Evolutionary conservation across 35 echinoderm and acorn worm genomes (phyloP), one percentile per base, ranked within the genome.

Genomic region (Apostichopus californicus): DNA sequence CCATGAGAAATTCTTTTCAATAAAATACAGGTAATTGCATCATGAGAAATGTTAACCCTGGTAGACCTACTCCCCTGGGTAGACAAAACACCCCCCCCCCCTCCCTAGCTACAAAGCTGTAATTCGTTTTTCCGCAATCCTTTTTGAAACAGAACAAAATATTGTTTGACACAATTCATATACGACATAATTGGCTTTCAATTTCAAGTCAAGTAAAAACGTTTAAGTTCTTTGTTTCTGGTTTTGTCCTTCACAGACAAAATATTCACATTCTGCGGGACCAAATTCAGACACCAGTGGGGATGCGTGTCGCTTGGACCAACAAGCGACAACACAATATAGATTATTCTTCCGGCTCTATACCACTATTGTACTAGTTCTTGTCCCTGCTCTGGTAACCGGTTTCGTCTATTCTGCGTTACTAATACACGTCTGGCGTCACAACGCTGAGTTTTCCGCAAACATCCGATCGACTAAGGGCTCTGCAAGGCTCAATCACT

Each of bases 341-440:
- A 79, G 17, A 57, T 81, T 81, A 25, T 25, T 25, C 24, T 25
- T 25, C 24, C 24, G 56, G 18, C 77, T 89, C 14, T 95, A 92
- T 55, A 20, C 92, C 7, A 92, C 80, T 59, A 68, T 95, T 17
- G 58, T 92, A 54, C 77, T 95, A 8, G 88, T 92, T 71, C 89
- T 78, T 64, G 55, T 92, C 5, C 94, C 94, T 26, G 83, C 78
- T 5, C 55, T 89, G 11, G 57, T 92, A 18, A 95, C 94, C 8
- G 81, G 82, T 63, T 57, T 77, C 20, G 57, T 88, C 4, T 92
- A 92, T 59, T 72, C 91, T 21, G 17, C 72, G 5, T 71, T 95
- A 21, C 60, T 95, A 3, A 18, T 92, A 34, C 25, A 72, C 55
- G 91, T 95, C 18, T 65, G 83, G 72, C 85, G 70, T 77, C 63